Evolutionary conservation across 2,888 invertebrate species (phyloP).

Genomic region (Polymixis lichenea): DNA sequence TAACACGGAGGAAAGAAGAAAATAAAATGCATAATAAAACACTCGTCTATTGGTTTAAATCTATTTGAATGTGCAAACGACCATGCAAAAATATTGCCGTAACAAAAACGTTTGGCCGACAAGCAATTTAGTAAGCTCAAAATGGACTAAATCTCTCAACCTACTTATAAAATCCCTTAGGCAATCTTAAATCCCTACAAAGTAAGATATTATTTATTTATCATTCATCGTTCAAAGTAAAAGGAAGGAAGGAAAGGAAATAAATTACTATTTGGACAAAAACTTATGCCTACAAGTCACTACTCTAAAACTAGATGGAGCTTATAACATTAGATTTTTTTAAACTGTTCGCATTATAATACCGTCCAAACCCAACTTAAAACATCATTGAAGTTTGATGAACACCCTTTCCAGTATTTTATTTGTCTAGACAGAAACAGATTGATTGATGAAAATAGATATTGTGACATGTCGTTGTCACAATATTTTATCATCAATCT

Average conservation of each 20-base stretch:
- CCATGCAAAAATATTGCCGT: slow-evolving; percentile 7
- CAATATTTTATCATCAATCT: neutral
- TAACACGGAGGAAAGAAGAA: neutral
- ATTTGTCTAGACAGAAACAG: slow-evolving; percentile 8
- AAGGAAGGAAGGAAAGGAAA: slow-evolving; percentile 27
- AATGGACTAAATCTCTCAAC: slow-evolving; percentile 44
- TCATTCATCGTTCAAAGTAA: slow-evolving; percentile 47
- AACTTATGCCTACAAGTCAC: neutral
- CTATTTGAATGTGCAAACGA: neutral
- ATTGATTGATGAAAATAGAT: too few species aligned
- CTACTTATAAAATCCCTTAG: slow-evolving; percentile 53
- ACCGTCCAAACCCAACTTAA: neutral
- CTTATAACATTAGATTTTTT: neutral
- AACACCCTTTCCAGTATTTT: slow-evolving; percentile 4
- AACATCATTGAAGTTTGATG: slow-evolving; percentile 5
- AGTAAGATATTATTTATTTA: slow-evolving; percentile 51
- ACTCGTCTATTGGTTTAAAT: slow-evolving; percentile 10
- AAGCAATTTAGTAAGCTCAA: slow-evolving; percentile 23
- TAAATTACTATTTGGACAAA: slow-evolving; percentile 39
- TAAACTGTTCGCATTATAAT: neutral
- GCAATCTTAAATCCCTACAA: slow-evolving; percentile 47
- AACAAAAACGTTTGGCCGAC: slow-evolving; percentile 21
- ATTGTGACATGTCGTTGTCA: neutral
- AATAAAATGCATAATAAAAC: slow-evolving; percentile 22
- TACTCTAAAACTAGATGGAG: neutral